Evolutionary conservation across 2,888 invertebrate genomes (phyloP), one percentile per base, ranked within the genome.

Genomic region (Diachrysia chrysitis): DNA sequence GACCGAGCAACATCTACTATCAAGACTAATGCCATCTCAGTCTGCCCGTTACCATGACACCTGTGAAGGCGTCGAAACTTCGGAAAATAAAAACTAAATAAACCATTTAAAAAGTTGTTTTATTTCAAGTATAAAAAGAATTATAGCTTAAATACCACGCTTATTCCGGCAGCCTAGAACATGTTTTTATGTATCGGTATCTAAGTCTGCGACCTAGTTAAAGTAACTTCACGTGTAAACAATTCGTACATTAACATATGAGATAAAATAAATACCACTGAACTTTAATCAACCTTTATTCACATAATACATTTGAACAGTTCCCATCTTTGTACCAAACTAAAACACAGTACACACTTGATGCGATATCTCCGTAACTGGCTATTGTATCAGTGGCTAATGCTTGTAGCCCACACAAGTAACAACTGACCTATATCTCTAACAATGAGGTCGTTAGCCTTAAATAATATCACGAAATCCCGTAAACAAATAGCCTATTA

Each of bases 371-470:
- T 73, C 58, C 32, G 10, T 74, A 72, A 72, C 77, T 72, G 63
- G 60, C 73, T 66, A 71, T 72, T 81, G 66, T 70, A 25, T 56
- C 66, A 35, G 56, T 53, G 56, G 55, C 60, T 46, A 76, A 71
- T 73, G 71, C 73, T 66, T 60, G 25, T 21, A 25, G 54, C 37
- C 46, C 16, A 25, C 21, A 55, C 56, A 62, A 55, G 66, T 29
- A 55, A 59, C 48, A 59, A 54, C 21, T 63, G 73, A 70, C 79
- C 78, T 78, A 83, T 79, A 80, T 71, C 53, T 62, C 65, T 72
- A 79, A 76, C 83, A 82, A 83, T 82, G 66, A 71, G 74, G 66
- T 76, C 71, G 63, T 77, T 76, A 76, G 54, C 69, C 71, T 84
- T 79, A 78, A 79, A 69, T 65, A 84, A 84, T 63, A 76, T 66